Evolutionary conservation across 1,140 invertebrate species (phyloP).

Genomic region (Trichomalopsis sarcophagae): DNA sequence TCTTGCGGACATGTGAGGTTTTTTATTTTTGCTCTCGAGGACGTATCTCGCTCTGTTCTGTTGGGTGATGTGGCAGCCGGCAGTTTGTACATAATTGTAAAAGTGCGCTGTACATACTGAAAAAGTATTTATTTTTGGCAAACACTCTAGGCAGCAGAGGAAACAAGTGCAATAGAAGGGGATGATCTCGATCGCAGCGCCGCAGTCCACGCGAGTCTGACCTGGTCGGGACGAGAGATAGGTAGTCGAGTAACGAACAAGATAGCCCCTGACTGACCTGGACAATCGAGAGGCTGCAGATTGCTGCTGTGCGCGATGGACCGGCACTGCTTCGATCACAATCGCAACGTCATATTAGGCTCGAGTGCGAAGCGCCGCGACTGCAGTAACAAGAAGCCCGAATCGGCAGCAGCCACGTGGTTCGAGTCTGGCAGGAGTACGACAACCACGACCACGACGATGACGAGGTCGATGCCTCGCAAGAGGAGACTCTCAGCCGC

Average conservation of each 20-base stretch:
- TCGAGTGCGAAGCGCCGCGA: neutral
- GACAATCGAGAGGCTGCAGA: neutral
- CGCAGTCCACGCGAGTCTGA: no score
- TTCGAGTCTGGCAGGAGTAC: neutral
- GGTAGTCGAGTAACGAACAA: no score
- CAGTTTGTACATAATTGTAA: no score
- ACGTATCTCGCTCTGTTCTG: neutral
- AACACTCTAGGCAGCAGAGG: no score
- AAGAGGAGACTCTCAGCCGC: slow-evolving; percentile 44
- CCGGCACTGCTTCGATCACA: slow-evolving; percentile 23
- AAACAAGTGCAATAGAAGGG: no score
- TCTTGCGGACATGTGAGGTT: neutral
- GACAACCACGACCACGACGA: neutral
- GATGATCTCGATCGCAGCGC: no score
- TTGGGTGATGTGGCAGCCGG: neutral
- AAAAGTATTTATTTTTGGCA: no score
- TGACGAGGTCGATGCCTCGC: neutral
- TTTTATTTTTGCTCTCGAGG: neutral
- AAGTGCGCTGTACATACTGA: no score
- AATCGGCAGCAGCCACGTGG: neutral
- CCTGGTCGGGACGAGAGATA: no score
- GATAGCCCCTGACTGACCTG: neutral
- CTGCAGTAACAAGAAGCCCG: neutral
- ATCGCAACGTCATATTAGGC: slow-evolving; percentile 27
- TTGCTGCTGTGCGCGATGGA: slow-evolving; percentile 10